Evolutionary conservation across 2,797 vertebrate species (phyloP), one percentile per base, ranked within the genome.

Genomic region (Mormyrops boulengeri): DNA sequence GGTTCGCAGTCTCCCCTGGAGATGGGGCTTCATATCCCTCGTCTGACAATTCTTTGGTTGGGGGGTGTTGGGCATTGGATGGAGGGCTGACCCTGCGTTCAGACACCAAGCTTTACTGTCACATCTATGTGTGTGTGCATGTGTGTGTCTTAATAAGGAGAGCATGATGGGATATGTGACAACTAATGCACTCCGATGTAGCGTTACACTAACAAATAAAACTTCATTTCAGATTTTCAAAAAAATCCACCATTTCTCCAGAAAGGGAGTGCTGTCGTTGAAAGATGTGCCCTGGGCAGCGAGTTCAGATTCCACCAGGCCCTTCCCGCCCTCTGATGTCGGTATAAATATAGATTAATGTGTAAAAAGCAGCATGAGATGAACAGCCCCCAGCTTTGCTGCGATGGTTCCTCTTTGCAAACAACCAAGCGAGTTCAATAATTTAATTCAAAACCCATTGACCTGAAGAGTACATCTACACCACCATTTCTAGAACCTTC

Each of bases 381-480:
- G 73, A 38, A 77, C 38, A 41, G 34, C 73, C 73, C 73, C 14
- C 73, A 77, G 73, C 73, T 77, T 69, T 69, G 62, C 26, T 69
- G 26, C 11, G 30, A 69, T 69, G 62, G 26, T 69, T 69, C 62
- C 14, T 69, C 62, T 69, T 77, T 41, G 73, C 73, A 77, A 77
- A 41, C 38, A 77, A 69, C 26, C 62, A 77, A 41, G 73, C 73
- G 6, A 77, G 73, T 77, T 77, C 73, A 77, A 77, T 77, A 77
- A 77, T 77, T 77, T 38, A 77, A 77, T 77, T 77, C 73, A 77
- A 77, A 77, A 77, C 73, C 73, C 73, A 77, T 38, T 77, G 73
- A 77, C 73, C 73, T 77, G 73, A 77, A 77, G 73, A 77, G 73
- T 77, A 77, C 38, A 41, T 77, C 73, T 77, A 41, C 62, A 69